phyloP scores from a whole-genome alignment of 2,113 vertebrate genomes.

The Baryphthengus martii region DNA sequence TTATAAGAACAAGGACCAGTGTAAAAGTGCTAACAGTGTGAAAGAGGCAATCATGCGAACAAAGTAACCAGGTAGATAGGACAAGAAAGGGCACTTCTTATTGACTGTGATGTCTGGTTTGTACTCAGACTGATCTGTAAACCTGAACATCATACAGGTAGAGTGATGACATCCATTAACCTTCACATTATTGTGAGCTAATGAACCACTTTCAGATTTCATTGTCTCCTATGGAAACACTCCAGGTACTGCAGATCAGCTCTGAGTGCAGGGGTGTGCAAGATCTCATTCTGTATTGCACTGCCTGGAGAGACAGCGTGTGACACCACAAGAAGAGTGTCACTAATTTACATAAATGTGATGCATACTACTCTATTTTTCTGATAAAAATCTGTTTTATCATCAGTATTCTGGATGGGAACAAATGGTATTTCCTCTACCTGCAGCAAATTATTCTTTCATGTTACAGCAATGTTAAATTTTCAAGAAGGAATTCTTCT shows the following conservation, averaged over 20 bases:
- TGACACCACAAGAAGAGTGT: not conserved
- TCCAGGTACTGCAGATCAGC: not conserved
- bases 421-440: not conserved
- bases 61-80: not conserved
- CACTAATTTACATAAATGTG: not conserved
- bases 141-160: not conserved
- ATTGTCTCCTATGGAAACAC: not conserved
- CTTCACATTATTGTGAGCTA: not conserved
- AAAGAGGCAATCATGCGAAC: not conserved
- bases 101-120: not conserved
- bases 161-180: conserved; percentile 5
- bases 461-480: not conserved
- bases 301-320: not conserved
- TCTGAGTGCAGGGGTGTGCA: not conserved
- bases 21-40: not conserved
- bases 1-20: not conserved
- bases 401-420: not conserved
- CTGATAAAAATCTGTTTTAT: not conserved
- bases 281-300: not conserved
- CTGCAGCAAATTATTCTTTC: not conserved
- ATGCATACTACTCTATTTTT: not conserved
- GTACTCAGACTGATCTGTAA: not conserved
- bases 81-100: not conserved
- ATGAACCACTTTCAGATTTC: conserved; percentile 7
- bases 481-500: not conserved